Base-by-base conservation (phyloP, 2,113 vertebrate species). In the Rhipidura dahli region DNA sequence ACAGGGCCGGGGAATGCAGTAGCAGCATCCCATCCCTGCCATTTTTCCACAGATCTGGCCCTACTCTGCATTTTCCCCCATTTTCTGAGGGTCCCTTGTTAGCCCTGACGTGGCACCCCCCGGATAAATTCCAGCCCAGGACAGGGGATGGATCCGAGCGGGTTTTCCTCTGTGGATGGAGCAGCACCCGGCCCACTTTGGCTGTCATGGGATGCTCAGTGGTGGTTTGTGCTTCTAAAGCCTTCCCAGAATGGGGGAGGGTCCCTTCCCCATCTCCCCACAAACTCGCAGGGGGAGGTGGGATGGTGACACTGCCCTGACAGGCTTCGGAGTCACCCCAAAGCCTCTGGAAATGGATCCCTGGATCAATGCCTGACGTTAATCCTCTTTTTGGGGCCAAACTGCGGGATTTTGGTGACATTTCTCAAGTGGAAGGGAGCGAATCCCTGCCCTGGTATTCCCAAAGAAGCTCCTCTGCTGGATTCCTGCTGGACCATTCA, bases 201-300 rank as follows among this genome's bases (percentile, higher is more conserved):
- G 40, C 35, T 30, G 39, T 17, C 47, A 84, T 6, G 7, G 5
- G 65, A 20, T 5, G 22, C 31, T 66, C 0, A 1, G 23, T 37
- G 2, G 59, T 10, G 47, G 15, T 64, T 84, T 9, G 33, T 37
- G 69, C 5, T 84, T 33, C 77, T 73, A 64, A 26, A 81, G 16
- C 23, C 9, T 6, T 10, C 21, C 15, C 3, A 4, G 28, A 11
- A 47, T 7, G 9, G 30, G 10, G 22, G 2, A n/a, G n/a, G 3
- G 8, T 37, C 44, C 23, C 51, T 23, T 65, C 49, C 35, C 19
- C 18, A 20, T 23, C 28, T 3, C 0, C 24, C 28, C 39, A 56
- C 22, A 39, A 9, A 0, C 4, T 7, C 0, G 0, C 54, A 8
- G 31, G 13, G 37, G n/a, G 22, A 39, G 8, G 20, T 24, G 33